Evolutionary conservation across 2,797 vertebrate genomes (phyloP).

Genomic region (Propithecus deckenii): DNA sequence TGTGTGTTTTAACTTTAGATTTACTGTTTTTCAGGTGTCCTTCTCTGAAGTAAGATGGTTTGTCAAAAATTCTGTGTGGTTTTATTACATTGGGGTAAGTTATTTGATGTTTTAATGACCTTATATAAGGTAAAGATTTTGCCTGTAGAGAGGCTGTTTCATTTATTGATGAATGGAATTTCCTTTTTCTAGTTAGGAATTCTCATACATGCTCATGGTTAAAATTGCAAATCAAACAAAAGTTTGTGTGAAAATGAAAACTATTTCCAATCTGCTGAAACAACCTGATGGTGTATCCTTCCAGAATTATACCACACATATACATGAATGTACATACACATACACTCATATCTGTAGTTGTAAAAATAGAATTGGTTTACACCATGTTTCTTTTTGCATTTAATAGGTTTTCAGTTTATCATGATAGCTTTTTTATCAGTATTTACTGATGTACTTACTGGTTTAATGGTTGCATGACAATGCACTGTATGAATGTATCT

Average conservation of each 20-base stretch:
- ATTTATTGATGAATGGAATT: background rate
- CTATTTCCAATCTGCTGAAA: background rate
- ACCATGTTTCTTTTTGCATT: background rate
- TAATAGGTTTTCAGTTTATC: background rate
- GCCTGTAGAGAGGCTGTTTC: background rate
- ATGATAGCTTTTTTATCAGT: background rate
- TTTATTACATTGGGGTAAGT: slow-evolving; percentile 83
- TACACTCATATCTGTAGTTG: background rate
- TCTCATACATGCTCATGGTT: background rate
- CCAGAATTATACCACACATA: background rate
- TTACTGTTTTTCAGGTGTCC: slow-evolving; percentile 73
- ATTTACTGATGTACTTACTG: background rate
- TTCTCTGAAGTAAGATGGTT: slow-evolving; percentile 80
- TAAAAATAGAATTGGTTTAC: background rate
- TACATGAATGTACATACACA: background rate
- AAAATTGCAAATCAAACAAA: background rate
- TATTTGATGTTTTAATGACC: background rate
- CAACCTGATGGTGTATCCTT: background rate
- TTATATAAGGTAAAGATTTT: background rate
- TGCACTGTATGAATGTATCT: background rate
- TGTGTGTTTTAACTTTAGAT: slow-evolving; percentile 32
- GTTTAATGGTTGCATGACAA: background rate
- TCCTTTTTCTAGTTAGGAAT: background rate
- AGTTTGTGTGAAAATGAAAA: background rate
- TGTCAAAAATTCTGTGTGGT: slow-evolving; percentile 63